Conservation (phyloP, 2,113 vertebrate species). For the Typhlomys cinereus region DNA sequence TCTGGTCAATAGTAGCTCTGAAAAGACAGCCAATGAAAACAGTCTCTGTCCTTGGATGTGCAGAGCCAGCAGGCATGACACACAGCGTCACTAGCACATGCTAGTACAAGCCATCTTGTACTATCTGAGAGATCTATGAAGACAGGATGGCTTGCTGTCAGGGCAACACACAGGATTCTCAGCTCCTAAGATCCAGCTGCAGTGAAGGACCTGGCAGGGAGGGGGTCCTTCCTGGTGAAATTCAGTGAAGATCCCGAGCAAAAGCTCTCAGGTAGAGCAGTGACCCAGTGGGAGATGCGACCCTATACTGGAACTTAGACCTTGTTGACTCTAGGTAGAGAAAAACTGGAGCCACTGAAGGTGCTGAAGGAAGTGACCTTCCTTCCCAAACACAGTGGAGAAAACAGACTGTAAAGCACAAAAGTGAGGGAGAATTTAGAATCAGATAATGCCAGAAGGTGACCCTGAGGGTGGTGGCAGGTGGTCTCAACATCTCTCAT, state of each 20-base stretch:
- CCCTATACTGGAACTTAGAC: not conserved
- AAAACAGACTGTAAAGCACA: not conserved
- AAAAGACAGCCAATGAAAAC: not conserved
- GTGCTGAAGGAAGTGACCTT: not conserved
- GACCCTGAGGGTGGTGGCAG: not conserved
- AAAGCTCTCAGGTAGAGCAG: not conserved
- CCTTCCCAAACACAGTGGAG: not conserved
- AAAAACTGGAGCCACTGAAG: not conserved
- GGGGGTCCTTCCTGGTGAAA: not conserved
- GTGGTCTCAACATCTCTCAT: not conserved
- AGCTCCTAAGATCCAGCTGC: not conserved
- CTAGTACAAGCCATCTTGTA: fast-evolving
- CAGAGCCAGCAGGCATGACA: not conserved
- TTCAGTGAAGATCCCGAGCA: fast-evolving
- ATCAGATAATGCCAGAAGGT: too few relatives aligned
- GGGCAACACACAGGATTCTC: not conserved
- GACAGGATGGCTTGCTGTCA: not conserved
- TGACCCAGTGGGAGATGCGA: not conserved
- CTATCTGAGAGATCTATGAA: not conserved
- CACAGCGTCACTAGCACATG: too few relatives aligned
- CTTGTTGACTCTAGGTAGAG: not conserved
- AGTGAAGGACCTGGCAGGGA: too few relatives aligned
- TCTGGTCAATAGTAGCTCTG: not conserved
- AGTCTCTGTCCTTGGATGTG: not conserved
- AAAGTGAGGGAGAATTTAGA: not conserved